Evolutionary conservation across 2,888 invertebrate genomes (phyloP).

Genomic region (Abrostola tripartita): DNA sequence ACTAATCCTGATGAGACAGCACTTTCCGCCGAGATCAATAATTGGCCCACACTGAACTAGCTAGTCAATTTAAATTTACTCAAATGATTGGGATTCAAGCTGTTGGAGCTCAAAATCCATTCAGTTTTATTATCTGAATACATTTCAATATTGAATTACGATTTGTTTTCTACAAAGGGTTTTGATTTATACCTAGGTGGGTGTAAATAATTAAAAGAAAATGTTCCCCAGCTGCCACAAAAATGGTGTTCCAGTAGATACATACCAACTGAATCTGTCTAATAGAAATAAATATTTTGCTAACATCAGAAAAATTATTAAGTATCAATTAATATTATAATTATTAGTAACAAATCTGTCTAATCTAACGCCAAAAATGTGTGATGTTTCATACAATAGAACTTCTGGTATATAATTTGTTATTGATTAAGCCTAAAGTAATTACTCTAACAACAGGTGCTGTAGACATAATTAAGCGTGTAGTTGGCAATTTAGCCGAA

Average conservation of each 20-base stretch:
- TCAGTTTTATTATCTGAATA: neutral
- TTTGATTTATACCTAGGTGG: neutral
- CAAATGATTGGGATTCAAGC: conserved; percentile 9
- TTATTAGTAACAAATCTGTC: too few species aligned
- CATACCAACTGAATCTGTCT: too few species aligned
- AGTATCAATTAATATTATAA: too few species aligned
- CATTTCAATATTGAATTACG: neutral
- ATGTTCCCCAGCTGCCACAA: too few species aligned
- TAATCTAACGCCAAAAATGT: too few species aligned
- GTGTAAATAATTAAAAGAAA: too few species aligned
- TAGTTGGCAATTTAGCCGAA: conserved; percentile 29
- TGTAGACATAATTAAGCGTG: conserved; percentile 30
- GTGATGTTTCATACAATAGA: conserved; percentile 12
- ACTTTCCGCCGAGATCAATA: conserved; percentile 61
- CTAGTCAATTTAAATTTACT: conserved; percentile 40
- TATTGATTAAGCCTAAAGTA: conserved; percentile 30
- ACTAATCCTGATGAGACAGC: conserved; percentile 61
- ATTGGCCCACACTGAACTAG: conserved; percentile 49
- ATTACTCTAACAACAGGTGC: conserved; percentile 34
- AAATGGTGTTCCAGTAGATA: too few species aligned
- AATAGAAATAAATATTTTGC: too few species aligned
- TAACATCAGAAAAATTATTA: too few species aligned
- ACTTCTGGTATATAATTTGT: conserved; percentile 11
- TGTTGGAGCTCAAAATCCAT: conserved; percentile 11
- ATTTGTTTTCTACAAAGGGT: neutral